Evolutionary conservation across 1,140 invertebrate genomes (phyloP).

Genomic region (Ips nitidus): DNA sequence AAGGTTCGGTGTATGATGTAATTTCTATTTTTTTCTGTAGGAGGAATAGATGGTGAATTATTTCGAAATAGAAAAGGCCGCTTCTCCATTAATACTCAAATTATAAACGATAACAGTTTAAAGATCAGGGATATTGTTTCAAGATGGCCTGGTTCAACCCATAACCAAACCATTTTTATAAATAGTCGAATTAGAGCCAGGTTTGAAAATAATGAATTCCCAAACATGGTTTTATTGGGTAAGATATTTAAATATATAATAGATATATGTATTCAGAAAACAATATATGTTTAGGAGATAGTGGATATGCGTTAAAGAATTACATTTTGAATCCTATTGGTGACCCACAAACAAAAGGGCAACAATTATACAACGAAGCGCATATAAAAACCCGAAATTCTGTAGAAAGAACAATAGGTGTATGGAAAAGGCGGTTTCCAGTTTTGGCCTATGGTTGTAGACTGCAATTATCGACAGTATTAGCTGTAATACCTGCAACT

Average conservation of each 20-base stretch:
- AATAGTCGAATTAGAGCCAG: conserved; percentile 33
- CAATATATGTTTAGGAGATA: conserved; percentile 34
- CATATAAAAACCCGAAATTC: conserved; percentile 48
- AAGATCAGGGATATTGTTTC: conserved; percentile 48
- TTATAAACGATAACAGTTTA: conserved; percentile 42
- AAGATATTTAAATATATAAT: conserved; percentile 2
- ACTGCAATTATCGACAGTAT: conserved; percentile 38
- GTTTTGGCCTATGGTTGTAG: conserved; percentile 40
- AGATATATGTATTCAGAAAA: background rate
- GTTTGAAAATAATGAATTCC: conserved; percentile 34
- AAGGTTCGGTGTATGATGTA: background rate
- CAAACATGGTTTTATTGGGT: conserved; percentile 36
- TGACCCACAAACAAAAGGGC: conserved; percentile 36
- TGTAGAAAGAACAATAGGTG: conserved; percentile 48
- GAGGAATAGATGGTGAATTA: conserved; percentile 43
- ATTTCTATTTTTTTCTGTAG: conserved; percentile 14
- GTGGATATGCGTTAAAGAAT: conserved; percentile 37
- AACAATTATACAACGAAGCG: conserved; percentile 47
- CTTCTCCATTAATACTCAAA: conserved; percentile 52
- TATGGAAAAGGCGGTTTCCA: conserved; percentile 49
- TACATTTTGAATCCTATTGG: conserved; percentile 46
- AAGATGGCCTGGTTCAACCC: conserved; percentile 48
- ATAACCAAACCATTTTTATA: conserved; percentile 49
- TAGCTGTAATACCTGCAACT: conserved; percentile 44
- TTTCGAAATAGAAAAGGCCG: conserved; percentile 51